Evolutionary conservation across 2,113 vertebrate species (phyloP).

Genomic region (Leiothrix lutea): DNA sequence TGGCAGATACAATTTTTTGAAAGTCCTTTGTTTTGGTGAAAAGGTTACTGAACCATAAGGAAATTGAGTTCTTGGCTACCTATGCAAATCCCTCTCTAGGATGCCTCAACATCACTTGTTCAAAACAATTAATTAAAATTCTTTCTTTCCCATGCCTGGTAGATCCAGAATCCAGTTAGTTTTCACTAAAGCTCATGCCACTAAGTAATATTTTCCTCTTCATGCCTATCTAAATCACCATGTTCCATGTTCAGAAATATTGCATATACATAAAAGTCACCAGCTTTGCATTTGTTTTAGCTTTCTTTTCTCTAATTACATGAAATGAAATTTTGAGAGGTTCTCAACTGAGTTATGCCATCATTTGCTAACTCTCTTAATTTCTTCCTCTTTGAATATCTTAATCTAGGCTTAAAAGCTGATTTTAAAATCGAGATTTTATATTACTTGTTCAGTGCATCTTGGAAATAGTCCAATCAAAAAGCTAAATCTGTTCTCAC

Average conservation of each 20-base stretch:
- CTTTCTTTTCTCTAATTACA: not conserved
- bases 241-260: not conserved
- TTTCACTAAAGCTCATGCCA: not conserved
- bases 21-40: not conserved
- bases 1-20: not conserved
- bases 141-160: not conserved
- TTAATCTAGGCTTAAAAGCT: not conserved
- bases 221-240: not conserved
- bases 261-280: not conserved
- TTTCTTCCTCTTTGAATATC: not conserved
- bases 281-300: not conserved
- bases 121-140: not conserved
- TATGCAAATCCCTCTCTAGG: not conserved
- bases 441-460: not conserved
- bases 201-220: not conserved
- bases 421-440: not conserved
- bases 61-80: not conserved
- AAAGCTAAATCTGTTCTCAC: not conserved
- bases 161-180: not conserved
- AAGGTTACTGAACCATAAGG: not conserved
- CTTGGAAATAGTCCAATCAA: not conserved
- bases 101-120: not conserved
- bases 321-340: not conserved
- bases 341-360: not conserved
- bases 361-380: not conserved